Evolutionary conservation across 2,888 invertebrate genomes (phyloP), one percentile per base, ranked within the genome.

Genomic region (Drosophila flavopinicola): DNA sequence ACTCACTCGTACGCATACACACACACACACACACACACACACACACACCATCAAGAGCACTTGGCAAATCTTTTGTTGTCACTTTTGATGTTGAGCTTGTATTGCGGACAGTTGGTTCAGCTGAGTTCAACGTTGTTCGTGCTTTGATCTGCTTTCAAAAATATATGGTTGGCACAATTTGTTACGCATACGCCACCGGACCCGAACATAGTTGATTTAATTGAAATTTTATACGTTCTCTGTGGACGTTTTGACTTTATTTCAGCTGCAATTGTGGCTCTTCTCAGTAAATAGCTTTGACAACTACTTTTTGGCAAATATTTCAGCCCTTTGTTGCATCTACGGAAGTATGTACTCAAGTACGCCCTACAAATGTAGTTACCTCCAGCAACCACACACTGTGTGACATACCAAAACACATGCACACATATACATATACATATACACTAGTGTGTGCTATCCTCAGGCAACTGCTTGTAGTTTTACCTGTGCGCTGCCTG

Each of bases 241-340:
- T 30, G 20, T 6, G 20, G 41, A 32, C 29, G 35, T 20, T 38
- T 39, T 54, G 41, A 24, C 39, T 27, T 54, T 23, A 54, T 17
- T 37, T 44, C 32, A 41, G 32, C 45, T 65, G 41, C 58, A 61
- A 48, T 48, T 75, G 56, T 33, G 37, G 44, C 32, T 39, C 49
- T 60, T n/a, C 13, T 29, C 39, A 24, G 15, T 29, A 67, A 64
- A 64, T 64, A 52, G 37, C 54, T 58, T 20, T 44, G 65, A 68
- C 67, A 72, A 76, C 64, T 60, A 57, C 42, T 57, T 64, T 51
- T 45, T 59, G 59, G 56, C 59, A 49, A 72, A 63, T 54, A 48
- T 57, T 47, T 20, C 17, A 25, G 24, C 20, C 49, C 44, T 66
- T 58, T 66, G 66, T 45, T 58, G 41, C 51, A 59, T 27, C 15